phyloP scores from a whole-genome alignment of 2,113 vertebrate genomes.

The Xerus inauris region DNA sequence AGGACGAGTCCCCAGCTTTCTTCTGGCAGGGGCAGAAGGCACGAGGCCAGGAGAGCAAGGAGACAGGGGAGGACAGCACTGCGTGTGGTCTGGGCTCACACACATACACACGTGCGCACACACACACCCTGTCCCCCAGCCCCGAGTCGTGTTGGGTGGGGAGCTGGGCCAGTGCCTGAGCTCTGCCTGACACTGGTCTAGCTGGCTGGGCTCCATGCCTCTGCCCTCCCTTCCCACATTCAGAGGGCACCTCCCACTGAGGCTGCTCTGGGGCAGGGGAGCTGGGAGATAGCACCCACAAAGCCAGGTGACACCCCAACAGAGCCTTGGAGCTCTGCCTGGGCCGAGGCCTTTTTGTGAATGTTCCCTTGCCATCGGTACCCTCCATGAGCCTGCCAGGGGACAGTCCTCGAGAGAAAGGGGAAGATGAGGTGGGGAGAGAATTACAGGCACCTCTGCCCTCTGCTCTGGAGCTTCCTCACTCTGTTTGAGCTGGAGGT shows the following conservation, averaged over 20 bases:
- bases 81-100: background rate
- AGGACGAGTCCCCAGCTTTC: background rate
- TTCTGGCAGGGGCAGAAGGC: background rate
- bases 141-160: background rate
- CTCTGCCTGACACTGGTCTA: background rate
- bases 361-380: background rate
- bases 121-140: background rate
- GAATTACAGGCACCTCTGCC: background rate
- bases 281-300: background rate
- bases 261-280: background rate
- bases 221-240: background rate
- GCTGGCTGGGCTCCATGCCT: background rate
- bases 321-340: background rate
- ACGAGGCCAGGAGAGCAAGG: background rate
- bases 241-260: background rate
- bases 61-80: background rate
- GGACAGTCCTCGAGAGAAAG: background rate
- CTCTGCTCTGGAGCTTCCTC: background rate
- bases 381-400: background rate
- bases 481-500: background rate
- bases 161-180: background rate
- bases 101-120: rapidly evolving
- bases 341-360: background rate
- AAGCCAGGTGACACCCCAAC: background rate
- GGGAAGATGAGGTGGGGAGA: too few relatives aligned